These are phyloP conservation scores for Syngnathoides biaculeatus DNA, from an alignment of 2,113 vertebrate genomes.

Conservation along the genomic window DNA sequence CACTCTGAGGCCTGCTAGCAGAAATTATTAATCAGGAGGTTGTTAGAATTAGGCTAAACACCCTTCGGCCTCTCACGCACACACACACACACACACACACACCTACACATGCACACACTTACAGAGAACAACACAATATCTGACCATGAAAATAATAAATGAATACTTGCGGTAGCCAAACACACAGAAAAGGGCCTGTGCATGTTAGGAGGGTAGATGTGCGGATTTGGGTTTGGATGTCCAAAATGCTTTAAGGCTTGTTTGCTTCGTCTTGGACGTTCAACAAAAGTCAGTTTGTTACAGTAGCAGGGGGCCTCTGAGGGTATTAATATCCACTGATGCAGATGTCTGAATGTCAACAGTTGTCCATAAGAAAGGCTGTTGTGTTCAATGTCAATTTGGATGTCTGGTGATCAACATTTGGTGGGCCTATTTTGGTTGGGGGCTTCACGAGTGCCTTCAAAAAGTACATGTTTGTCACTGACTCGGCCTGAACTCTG, in stretches of 20 bases:
- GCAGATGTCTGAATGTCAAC: constrained; percentile 45
- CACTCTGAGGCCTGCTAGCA: constrained; percentile 35
- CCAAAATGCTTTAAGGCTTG: constrained; percentile 63
- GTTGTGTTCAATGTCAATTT: constrained; percentile 57
- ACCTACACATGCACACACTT: constrained; percentile 5
- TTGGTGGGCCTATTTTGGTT: constrained; percentile 55
- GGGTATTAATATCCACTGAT: constrained; percentile 57
- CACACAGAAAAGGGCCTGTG: constrained; percentile 40
- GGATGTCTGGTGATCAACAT: constrained; percentile 50
- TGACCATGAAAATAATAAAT: constrained; percentile 56
- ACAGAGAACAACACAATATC: constrained; percentile 54
- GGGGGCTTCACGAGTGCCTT: constrained; percentile 44
- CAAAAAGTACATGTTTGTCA: constrained; percentile 63
- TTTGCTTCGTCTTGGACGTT: constrained; percentile 54
- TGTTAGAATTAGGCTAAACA: constrained; percentile 70
- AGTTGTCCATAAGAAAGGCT: constrained; percentile 46
- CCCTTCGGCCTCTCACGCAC: constrained; percentile 54
- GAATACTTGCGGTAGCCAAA: constrained; percentile 48
- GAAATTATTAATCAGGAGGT: constrained; percentile 68
- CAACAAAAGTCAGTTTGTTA: constrained; percentile 73
- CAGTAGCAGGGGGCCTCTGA: constrained; percentile 34
- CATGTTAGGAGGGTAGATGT: constrained; percentile 31
- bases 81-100: constrained; percentile 34
- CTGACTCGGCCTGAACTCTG: constrained; percentile 21
- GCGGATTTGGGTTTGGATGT: constrained; percentile 39